phyloP scores from a whole-genome alignment of 53 echinoderm and acorn worm species.

The Henricia sp. region DNA sequence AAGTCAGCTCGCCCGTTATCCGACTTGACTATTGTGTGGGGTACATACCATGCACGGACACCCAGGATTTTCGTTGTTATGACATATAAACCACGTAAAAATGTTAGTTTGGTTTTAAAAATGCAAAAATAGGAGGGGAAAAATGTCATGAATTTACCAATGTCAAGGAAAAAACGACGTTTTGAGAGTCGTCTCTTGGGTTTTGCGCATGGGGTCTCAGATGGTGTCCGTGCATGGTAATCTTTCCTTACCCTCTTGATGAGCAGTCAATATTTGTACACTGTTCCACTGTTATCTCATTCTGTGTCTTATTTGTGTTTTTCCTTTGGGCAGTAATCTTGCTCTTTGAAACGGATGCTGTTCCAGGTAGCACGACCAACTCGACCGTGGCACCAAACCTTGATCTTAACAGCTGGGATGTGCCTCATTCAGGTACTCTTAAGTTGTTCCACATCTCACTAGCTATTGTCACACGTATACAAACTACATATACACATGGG shows the following conservation, averaged over 20 bases:
- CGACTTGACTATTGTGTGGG: too few relatives aligned
- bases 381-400: not conserved
- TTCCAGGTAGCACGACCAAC: not conserved
- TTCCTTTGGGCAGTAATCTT: not conserved
- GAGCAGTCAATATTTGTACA: not conserved
- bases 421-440: slow-evolving; percentile 5
- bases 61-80: too few relatives aligned
- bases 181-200: not conserved
- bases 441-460: not conserved
- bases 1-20: too few relatives aligned
- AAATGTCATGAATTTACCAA: too few relatives aligned
- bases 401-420: slow-evolving; percentile 29
- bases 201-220: too few relatives aligned
- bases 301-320: not conserved
- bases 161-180: too few relatives aligned
- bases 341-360: not conserved
- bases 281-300: not conserved
- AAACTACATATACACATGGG: not conserved
- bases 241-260: too few relatives aligned
- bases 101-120: too few relatives aligned
- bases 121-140: too few relatives aligned
- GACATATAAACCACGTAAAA: too few relatives aligned
- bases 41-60: too few relatives aligned
- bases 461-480: not conserved
- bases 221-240: too few relatives aligned